These are phyloP conservation scores for Epinephelus cyanopodus DNA, from an alignment of 2,113 vertebrate species.

Conservation along the genomic window DNA sequence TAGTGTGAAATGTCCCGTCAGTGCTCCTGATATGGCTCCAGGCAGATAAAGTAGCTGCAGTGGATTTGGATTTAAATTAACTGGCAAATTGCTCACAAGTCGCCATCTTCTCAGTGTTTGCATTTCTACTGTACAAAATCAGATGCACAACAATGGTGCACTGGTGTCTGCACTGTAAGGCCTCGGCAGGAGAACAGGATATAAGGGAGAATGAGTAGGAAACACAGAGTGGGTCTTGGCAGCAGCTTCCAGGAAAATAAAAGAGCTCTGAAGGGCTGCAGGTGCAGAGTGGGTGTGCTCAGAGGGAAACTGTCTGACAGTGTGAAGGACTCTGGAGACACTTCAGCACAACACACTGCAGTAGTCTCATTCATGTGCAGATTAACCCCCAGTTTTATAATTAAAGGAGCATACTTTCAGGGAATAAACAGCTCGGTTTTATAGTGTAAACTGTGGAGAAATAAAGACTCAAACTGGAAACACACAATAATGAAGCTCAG, in stretches of 20 bases:
- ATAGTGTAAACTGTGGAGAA: neutral
- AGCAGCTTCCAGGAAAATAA: conserved; percentile 21
- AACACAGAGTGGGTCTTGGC: conserved; percentile 47
- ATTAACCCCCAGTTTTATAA: neutral
- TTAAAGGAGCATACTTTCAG: neutral
- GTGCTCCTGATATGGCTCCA: neutral
- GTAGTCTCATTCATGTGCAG: neutral
- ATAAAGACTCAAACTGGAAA: neutral
- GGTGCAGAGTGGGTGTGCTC: conserved; percentile 40
- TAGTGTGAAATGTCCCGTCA: neutral
- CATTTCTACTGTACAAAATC: neutral
- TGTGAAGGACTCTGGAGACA: neutral
- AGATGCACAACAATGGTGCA: neutral
- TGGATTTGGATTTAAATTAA: neutral
- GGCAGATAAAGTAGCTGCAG: neutral
- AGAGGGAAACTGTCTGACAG: conserved; percentile 10
- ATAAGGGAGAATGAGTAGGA: conserved; percentile 16
- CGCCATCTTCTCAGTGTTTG: neutral
- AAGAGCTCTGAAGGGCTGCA: conserved; percentile 22
- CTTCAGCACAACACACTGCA: neutral
- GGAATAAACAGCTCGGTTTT: neutral
- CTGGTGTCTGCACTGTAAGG: conserved; percentile 5
- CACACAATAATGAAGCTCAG: neutral
- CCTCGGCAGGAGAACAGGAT: conserved; percentile 31
- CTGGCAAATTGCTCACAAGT: neutral